These are phyloP conservation scores for Brachymystax lenok DNA, from an alignment of 2,797 vertebrate genomes.

Conservation along the genomic window DNA sequence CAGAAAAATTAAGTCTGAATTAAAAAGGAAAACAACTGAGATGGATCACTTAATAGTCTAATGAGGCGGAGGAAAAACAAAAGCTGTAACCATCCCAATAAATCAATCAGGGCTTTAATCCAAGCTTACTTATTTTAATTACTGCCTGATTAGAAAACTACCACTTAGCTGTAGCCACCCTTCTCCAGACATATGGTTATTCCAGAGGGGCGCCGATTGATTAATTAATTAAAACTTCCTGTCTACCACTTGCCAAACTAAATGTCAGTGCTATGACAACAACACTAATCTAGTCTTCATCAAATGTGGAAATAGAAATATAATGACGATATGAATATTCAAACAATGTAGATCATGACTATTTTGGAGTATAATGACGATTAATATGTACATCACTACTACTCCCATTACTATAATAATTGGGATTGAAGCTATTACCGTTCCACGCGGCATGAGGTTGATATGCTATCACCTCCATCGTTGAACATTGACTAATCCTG, in stretches of 20 bases:
- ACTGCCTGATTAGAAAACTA: slow-evolving; percentile 58
- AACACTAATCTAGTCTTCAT: background rate
- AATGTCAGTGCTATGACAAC: slow-evolving; percentile 4
- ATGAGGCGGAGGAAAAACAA: slow-evolving; percentile 64
- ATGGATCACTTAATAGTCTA: slow-evolving; percentile 45
- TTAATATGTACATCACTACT: background rate
- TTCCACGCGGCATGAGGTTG: too few relatives aligned
- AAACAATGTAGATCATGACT: background rate
- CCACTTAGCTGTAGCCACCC: slow-evolving; percentile 38
- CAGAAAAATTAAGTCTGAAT: slow-evolving; percentile 30
- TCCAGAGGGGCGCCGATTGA: slow-evolving; percentile 15
- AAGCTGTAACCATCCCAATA: slow-evolving; percentile 53
- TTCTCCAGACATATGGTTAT: slow-evolving; percentile 14
- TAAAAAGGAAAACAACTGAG: slow-evolving; percentile 36
- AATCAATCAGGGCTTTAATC: slow-evolving; percentile 68
- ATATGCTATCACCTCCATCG: too few relatives aligned
- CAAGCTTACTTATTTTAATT: slow-evolving; percentile 67
- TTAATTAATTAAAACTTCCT: slow-evolving; percentile 29
- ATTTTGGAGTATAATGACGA: background rate
- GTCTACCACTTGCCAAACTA: slow-evolving; percentile 17
- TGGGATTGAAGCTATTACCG: too few relatives aligned
- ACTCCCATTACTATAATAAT: too few relatives aligned
- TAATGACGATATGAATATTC: background rate
- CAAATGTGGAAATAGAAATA: background rate
- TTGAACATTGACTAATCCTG: too few relatives aligned